Conservation (phyloP, 37 sponge, comb jelly and placozoan genomes). For the Mnemiopsis leidyi region DNA sequence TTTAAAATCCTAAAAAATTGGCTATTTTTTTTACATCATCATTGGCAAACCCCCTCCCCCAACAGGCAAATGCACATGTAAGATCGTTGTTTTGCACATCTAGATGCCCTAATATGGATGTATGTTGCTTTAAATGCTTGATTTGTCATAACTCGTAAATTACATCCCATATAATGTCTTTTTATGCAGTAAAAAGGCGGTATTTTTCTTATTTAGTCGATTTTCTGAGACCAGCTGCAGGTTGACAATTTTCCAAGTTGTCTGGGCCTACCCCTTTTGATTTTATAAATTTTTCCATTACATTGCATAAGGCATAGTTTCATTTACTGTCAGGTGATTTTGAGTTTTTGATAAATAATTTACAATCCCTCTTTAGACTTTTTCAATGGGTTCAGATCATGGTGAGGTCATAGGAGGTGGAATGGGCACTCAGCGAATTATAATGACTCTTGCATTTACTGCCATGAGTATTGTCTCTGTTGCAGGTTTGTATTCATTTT, state of each 20-base stretch:
- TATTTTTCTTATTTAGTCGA: no score
- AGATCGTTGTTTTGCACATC: no score
- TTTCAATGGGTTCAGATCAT: neutral
- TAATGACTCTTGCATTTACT: neutral
- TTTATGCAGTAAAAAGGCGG: no score
- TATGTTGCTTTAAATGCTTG: neutral
- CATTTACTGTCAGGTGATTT: neutral
- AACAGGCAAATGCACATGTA: no score
- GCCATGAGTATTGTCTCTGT: neutral
- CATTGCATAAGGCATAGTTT: neutral
- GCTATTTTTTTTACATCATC: no score
- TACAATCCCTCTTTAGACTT: neutral
- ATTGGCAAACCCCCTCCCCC: no score
- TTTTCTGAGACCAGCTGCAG: no score
- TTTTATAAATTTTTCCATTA: neutral
- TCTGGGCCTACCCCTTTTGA: no score
- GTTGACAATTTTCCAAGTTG: no score
- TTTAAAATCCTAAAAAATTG: no score
- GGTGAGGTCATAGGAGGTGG: neutral
- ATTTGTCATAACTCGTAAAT: no score
- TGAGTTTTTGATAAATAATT: neutral
- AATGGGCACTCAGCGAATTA: neutral
- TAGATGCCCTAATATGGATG: neutral
- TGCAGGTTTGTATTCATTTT: neutral
- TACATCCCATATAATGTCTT: neutral